phyloP scores from a whole-genome alignment of 2,888 invertebrate genomes.

The Octonoba sinensis region DNA sequence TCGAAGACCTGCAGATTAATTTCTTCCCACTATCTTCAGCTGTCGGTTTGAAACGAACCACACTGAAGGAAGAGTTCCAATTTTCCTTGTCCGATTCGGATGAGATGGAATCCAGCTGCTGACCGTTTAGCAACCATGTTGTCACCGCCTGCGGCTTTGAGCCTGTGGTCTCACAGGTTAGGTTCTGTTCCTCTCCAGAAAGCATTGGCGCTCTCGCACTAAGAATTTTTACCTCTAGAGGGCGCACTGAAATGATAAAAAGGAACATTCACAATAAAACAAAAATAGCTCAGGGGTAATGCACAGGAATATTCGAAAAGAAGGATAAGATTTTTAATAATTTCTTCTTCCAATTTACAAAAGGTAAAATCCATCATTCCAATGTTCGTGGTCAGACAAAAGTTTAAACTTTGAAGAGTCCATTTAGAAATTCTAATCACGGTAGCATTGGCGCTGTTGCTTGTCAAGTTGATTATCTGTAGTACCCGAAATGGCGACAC shows the following conservation, averaged over 20 bases:
- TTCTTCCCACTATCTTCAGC: conserved; percentile 67
- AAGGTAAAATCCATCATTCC: too few species aligned
- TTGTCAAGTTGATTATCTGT: too few species aligned
- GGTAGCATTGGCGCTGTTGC: too few species aligned
- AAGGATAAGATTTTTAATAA: neutral
- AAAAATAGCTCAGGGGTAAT: neutral
- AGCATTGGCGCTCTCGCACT: conserved; percentile 41
- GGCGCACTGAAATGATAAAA: conserved; percentile 44
- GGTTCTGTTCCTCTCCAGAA: conserved; percentile 39
- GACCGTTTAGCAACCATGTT: conserved; percentile 60
- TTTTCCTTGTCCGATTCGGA: conserved; percentile 16
- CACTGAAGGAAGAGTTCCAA: conserved; percentile 65
- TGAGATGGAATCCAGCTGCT: conserved; percentile 7
- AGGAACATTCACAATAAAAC: too few species aligned
- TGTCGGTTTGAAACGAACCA: conserved; percentile 64
- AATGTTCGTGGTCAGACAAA: too few species aligned
- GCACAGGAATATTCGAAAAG: too few species aligned
- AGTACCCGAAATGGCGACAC: too few species aligned
- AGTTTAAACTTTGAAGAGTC: too few species aligned
- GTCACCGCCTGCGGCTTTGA: conserved; percentile 61
- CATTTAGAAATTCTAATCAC: too few species aligned
- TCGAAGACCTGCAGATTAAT: conserved; percentile 67
- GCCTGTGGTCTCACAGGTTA: conserved; percentile 58
- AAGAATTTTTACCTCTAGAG: conserved; percentile 52
- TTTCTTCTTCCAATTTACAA: too few species aligned